Evolutionary conservation across 23 tunicate species (phyloP).

Genomic region (Halocynthia roretzi): DNA sequence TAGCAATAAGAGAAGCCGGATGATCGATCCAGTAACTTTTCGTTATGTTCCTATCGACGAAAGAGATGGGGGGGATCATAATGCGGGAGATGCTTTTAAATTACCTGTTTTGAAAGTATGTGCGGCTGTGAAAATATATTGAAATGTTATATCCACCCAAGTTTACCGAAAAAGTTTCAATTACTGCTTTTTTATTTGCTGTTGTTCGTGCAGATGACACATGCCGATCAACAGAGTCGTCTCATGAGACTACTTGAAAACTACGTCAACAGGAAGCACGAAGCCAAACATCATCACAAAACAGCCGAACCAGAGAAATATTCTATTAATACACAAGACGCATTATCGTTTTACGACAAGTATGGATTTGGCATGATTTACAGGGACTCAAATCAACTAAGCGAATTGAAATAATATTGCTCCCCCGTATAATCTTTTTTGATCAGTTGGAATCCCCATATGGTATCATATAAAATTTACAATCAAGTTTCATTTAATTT

Average conservation of each 20-base stretch:
- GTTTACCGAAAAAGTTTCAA: too few relatives aligned
- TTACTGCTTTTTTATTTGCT: background rate
- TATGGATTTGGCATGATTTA: background rate
- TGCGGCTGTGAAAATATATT: background rate
- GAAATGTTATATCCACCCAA: too few relatives aligned
- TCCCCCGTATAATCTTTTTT: background rate
- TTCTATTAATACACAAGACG: constrained; percentile 24
- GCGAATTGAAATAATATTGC: background rate
- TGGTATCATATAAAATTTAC: background rate
- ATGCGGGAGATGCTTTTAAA: constrained; percentile 15
- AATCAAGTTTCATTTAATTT: background rate
- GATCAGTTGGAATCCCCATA: background rate
- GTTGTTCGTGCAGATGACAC: constrained; percentile 29
- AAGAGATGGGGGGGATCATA: constrained; percentile 28
- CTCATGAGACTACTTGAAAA: constrained; percentile 53
- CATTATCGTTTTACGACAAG: constrained; percentile 49
- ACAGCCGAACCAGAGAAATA: constrained; percentile 13
- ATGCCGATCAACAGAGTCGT: constrained; percentile 32
- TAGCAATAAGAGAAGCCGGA: constrained; percentile 5
- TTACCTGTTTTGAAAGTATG: constrained; percentile 57
- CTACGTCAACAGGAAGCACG: constrained; percentile 17
- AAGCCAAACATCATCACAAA: background rate
- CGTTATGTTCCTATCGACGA: constrained; percentile 74
- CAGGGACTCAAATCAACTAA: background rate
- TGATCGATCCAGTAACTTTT: constrained; percentile 71